Evolutionary conservation across 2,113 vertebrate species (phyloP), one percentile per base, ranked within the genome.

Genomic region (Hippocampus barbouri): DNA sequence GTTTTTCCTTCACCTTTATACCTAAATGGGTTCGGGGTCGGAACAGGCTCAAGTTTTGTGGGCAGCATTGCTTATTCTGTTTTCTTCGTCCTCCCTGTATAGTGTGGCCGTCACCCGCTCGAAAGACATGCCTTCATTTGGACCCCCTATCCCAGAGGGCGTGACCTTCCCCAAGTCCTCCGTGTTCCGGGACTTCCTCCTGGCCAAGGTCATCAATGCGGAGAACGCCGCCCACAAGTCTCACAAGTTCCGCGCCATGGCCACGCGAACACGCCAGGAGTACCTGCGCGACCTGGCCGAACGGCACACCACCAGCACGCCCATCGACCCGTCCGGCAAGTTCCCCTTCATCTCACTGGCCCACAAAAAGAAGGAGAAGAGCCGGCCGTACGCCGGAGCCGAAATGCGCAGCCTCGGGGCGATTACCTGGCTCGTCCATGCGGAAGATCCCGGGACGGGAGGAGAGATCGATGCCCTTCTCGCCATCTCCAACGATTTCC

Each of bases 211-310:
- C 76, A 97, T 99, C 84, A 99, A 99, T 9, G 97, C 95, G 1
- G 97, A 99, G 88, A 98, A 97, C 20, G 97, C 97, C 21, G 97
- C 97, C 80, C 97, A 99, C 89, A 99, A 99, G 84, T 99, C 97
- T 0, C 95, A 98, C 43, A 99, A 99, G 89, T 99, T 99, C 75
- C 93, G 95, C 0, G 96, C 97, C 4, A 99, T 99, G 97, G 97
- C 97, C 30, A 98, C 95, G 8, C 93, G 97, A 79, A 99, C 97
- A 0, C 94, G 97, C 38, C 97, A 99, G 85, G 97, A 99, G 83
- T 99, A 99, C 85, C 91, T 99, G 84, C 95, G 97, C 62, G 97
- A 99, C 82, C 90, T 99, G 74, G 97, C 96, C 27, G 97, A 99
- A 85, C 96, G 97, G 86, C 96, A 98, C 84, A 95, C 97, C 74